phyloP scores from a whole-genome alignment of 2,797 vertebrate genomes.

The Macropodus opercularis region DNA sequence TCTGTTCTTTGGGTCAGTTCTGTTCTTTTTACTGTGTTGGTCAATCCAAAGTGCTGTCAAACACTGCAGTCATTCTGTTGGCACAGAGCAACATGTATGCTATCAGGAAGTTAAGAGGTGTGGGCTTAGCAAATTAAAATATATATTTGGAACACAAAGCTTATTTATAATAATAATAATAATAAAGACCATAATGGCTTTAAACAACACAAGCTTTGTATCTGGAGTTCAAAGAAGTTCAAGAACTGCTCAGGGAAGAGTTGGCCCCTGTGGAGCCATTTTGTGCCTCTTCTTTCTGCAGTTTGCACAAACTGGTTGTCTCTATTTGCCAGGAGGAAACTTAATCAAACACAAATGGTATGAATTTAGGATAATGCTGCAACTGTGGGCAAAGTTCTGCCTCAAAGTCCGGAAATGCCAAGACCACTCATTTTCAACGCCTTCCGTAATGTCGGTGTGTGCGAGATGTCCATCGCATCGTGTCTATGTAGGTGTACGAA shows the following conservation, averaged over 20 bases:
- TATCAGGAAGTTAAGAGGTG: no score
- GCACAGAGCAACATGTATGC: no score
- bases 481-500: slow-evolving; percentile 20
- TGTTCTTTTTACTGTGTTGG: no score
- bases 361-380: slow-evolving; percentile 32
- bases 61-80: no score
- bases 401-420: slow-evolving; percentile 66
- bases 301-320: slow-evolving; percentile 14
- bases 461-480: slow-evolving; percentile 16
- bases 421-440: slow-evolving; percentile 54
- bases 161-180: not conserved
- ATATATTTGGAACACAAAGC: not conserved
- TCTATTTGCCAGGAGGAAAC: slow-evolving; percentile 35
- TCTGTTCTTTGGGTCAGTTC: no score
- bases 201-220: not conserved
- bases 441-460: slow-evolving; percentile 22
- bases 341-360: slow-evolving; percentile 34
- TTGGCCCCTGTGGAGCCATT: slow-evolving; percentile 20
- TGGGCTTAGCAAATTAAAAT: no score
- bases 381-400: slow-evolving; percentile 34
- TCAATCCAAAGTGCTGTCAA: no score
- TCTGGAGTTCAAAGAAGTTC: not conserved
- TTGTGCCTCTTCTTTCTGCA: slow-evolving; percentile 8
- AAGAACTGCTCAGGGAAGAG: not conserved
- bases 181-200: not conserved